These are phyloP conservation scores for Harpalus rubripes DNA, from an alignment of 2,888 invertebrate genomes.

Conservation along the genomic window DNA sequence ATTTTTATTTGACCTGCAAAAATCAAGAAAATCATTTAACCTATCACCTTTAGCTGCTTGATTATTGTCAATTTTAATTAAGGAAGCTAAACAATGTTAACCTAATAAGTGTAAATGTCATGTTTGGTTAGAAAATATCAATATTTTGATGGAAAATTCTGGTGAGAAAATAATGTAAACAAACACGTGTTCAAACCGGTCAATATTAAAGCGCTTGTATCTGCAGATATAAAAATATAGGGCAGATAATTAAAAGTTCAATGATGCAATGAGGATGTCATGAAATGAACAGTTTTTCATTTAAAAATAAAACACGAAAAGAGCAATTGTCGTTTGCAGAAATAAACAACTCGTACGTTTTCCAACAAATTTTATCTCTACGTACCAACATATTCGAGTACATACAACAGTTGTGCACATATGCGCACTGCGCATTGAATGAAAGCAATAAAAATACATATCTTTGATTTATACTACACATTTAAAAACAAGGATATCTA, in stretches of 20 bases:
- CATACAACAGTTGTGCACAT: not conserved
- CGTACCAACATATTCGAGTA: not conserved
- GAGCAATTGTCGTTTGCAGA: not conserved
- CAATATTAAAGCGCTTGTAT: not conserved
- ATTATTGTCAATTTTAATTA: not conserved
- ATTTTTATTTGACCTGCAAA: too few species aligned
- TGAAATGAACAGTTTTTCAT: not conserved
- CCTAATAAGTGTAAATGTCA: not conserved
- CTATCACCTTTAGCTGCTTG: not conserved
- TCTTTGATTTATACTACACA: not conserved
- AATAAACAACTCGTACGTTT: not conserved
- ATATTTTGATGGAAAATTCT: not conserved
- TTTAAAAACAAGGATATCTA: not conserved
- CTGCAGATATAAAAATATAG: not conserved
- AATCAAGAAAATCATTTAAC: not conserved
- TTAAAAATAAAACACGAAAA: not conserved
- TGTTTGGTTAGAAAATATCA: not conserved
- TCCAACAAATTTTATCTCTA: not conserved
- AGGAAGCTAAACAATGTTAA: not conserved
- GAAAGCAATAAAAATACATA: not conserved
- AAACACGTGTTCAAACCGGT: not conserved
- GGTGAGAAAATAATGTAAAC: not conserved
- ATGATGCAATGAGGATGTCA: not conserved
- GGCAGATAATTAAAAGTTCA: not conserved
- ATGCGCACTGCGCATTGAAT: not conserved